A percentile compares a stretch with the other conserved stretches of the same genome.
Evolutionary conservation across 1,140 invertebrate species (phyloP).

Genomic region (Brachionus rotundiformis): DNA sequence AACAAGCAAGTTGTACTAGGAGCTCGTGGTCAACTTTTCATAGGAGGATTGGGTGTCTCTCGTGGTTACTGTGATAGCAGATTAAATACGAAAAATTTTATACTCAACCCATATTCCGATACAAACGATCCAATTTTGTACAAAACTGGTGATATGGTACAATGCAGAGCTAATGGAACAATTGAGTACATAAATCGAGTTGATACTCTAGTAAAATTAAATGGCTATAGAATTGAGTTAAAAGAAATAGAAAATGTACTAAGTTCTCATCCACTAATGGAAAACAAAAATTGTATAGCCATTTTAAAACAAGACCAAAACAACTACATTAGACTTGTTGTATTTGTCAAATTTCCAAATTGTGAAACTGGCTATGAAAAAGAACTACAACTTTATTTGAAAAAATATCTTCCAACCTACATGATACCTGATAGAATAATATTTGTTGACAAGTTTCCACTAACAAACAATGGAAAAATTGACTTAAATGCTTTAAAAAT

Average conservation of each 20-base stretch:
- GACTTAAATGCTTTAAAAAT: neutral
- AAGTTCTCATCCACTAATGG: neutral
- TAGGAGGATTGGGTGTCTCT: neutral
- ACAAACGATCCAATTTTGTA: constrained; percentile 39
- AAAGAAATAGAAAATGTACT: constrained; percentile 57
- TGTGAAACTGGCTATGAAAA: neutral
- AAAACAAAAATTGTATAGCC: neutral
- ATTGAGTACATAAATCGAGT: constrained; percentile 55
- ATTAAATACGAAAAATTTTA: neutral
- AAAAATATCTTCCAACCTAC: neutral
- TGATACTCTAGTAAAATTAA: constrained; percentile 56
- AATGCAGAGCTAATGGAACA: constrained; percentile 53
- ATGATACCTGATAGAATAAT: neutral
- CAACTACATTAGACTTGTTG: neutral
- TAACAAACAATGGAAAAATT: neutral
- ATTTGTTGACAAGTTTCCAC: neutral
- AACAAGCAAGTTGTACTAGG: neutral
- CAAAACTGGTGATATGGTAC: constrained; percentile 56
- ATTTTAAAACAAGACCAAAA: neutral
- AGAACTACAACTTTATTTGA: neutral
- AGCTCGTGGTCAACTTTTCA: neutral
- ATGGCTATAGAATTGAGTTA: constrained; percentile 55
- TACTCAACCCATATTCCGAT: neutral
- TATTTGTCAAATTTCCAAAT: neutral
- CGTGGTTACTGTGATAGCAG: neutral